Evolutionary conservation across 2,113 vertebrate species (phyloP).

Genomic region (Probosciger aterrimus): DNA sequence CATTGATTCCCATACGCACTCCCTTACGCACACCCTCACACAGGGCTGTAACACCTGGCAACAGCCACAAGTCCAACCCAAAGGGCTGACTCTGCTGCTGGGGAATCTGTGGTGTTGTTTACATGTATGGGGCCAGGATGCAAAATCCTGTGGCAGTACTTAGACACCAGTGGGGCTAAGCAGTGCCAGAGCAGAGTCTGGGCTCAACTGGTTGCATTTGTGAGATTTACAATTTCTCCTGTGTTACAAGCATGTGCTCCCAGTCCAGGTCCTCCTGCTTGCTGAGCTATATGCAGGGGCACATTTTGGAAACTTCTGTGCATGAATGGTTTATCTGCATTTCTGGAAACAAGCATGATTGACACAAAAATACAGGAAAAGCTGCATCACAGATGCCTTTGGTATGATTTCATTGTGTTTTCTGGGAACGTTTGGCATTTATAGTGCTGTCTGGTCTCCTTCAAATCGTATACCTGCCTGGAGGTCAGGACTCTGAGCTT

Average conservation of each 20-base stretch:
- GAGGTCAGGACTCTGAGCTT: background rate
- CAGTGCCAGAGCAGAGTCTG: background rate
- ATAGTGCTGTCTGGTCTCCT: background rate
- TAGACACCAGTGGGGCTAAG: background rate
- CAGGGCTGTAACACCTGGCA: background rate
- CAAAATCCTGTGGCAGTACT: background rate
- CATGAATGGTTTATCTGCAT: background rate
- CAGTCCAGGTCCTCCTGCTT: background rate
- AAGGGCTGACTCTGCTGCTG: background rate
- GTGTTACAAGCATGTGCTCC: background rate
- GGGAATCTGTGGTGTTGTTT: background rate
- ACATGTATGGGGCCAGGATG: background rate
- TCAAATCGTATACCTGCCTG: conserved; percentile 4
- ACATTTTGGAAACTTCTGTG: background rate
- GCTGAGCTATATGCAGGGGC: background rate
- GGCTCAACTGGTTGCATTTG: background rate
- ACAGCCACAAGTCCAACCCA: background rate
- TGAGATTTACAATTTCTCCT: background rate
- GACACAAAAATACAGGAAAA: background rate
- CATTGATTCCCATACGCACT: background rate
- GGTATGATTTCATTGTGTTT: background rate
- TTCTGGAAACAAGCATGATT: background rate
- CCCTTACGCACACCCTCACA: accelerated
- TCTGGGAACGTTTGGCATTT: conserved; percentile 13
- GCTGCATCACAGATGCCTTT: conserved; percentile 33